phyloP scores from a whole-genome alignment of 2,888 invertebrate species.

The Pachymerium ferrugineum region DNA sequence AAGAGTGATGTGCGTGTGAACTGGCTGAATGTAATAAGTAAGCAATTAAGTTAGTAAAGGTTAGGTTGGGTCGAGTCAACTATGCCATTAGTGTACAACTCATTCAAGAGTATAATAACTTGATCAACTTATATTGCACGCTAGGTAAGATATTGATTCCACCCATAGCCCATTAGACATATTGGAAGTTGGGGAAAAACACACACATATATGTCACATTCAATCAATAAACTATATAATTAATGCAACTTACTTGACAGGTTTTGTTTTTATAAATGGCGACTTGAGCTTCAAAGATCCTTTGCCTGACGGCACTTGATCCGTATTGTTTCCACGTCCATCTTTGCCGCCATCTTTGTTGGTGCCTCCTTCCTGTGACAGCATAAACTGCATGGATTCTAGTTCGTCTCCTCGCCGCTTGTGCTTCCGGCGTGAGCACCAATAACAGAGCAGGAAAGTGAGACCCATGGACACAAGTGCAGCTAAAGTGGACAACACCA shows the following conservation, averaged over 20 bases:
- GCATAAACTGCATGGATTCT: slow-evolving; percentile 38
- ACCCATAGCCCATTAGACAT: too few species aligned
- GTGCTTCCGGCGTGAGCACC: slow-evolving; percentile 54
- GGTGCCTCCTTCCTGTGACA: slow-evolving; percentile 34
- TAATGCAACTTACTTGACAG: slow-evolving; percentile 68
- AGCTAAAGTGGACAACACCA: slow-evolving; percentile 37
- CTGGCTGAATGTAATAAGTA: too few species aligned
- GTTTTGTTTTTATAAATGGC: slow-evolving; percentile 67
- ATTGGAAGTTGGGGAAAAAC: too few species aligned
- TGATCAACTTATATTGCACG: too few species aligned
- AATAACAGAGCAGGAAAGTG: slow-evolving; percentile 53
- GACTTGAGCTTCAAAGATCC: slow-evolving; percentile 59
- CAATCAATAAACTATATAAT: background rate
- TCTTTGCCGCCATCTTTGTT: slow-evolving; percentile 35
- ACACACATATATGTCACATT: too few species aligned
- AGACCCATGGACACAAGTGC: slow-evolving; percentile 37
- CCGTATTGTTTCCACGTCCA: slow-evolving; percentile 59
- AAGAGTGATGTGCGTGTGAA: too few species aligned
- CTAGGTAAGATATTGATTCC: too few species aligned
- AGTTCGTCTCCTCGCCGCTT: slow-evolving; percentile 55
- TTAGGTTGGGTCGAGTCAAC: too few species aligned
- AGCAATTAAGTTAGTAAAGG: too few species aligned
- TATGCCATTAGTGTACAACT: too few species aligned
- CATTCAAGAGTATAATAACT: too few species aligned
- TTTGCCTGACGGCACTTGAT: slow-evolving; percentile 31